Percentiles rank a stretch among this genome's conserved stretches.
phyloP scores from a whole-genome alignment of 2,113 vertebrate species.

The Lycaon pictus region DNA sequence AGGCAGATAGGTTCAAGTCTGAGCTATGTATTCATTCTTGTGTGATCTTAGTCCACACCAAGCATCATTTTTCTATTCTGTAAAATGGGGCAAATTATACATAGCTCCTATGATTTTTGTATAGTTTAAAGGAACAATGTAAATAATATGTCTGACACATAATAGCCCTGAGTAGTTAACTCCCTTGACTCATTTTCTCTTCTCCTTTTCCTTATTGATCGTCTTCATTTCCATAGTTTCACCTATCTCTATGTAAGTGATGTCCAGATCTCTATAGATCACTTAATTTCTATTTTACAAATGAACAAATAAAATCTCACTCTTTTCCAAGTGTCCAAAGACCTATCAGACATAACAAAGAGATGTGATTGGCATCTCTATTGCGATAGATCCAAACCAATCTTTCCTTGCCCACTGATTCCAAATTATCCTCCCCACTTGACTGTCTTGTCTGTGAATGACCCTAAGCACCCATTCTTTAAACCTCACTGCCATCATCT shows the following conservation, averaged over 20 bases:
- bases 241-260: neutral
- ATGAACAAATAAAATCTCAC: neutral
- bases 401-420: neutral
- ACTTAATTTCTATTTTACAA: conserved; percentile 35
- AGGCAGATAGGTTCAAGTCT: neutral
- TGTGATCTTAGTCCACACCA: neutral
- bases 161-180: neutral
- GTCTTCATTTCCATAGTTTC: neutral
- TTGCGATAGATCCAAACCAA: neutral
- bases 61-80: neutral
- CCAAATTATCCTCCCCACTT: neutral
- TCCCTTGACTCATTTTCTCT: neutral
- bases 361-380: neutral
- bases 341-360: neutral
- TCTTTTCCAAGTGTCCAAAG: neutral
- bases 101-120: neutral
- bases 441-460: neutral
- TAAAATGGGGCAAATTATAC: neutral
- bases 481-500: neutral
- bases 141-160: neutral
- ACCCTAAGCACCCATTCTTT: neutral
- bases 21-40: neutral
- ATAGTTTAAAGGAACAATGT: neutral
- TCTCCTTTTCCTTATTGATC: neutral
- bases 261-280: neutral